Evolutionary conservation across 2,113 vertebrate species (phyloP), one percentile per base, ranked within the genome.

Genomic region (Takifugu bimaculatus): DNA sequence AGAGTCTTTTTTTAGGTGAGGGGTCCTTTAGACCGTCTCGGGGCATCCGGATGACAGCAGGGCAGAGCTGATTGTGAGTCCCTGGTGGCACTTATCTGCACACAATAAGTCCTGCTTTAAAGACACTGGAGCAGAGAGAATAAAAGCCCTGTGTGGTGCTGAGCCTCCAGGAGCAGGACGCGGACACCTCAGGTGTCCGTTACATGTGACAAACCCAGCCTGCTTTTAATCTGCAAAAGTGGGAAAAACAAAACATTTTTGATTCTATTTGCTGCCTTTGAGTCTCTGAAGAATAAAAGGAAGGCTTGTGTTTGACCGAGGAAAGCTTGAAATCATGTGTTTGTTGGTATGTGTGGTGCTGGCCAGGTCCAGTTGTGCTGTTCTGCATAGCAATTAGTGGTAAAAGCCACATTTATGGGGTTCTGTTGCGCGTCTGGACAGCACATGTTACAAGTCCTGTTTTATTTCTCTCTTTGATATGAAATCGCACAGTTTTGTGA

Each of bases 331-430:
- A 50, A 49, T 5, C n/a, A 60, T 5, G 35, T 20, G 53, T 14
- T 54, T 56, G 35, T 56, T 13, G 13, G 9, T 47, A 65, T 28
- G 55, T 54, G 78, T 54, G 78, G 75, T 49, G 11, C 63, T 79
- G 77, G 72, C 65, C 14, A 28, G 54, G 66, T 81, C 75, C 72
- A 76, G 57, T 74, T 54, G 65, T 70, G 76, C 55, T 28, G 63
- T 60, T 75, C 72, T 73, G 60, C 65, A 20, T 72, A 64, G 73
- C 28, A 83, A 83, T 84, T 83, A 83, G 85, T 82, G 82, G 82
- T 75, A 50, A 69, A 65, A 43, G 64, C 84, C 75, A 59, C 71
- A 75, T 68, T 78, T 26, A 72, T 51, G 49, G 69, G 20, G 68
- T 61, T 70, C 71, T 65, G 65, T 56, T 61, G 72, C 42, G 63